Evolutionary conservation across 2,797 vertebrate species (phyloP).

Genomic region (Moxostoma hubbsi): DNA sequence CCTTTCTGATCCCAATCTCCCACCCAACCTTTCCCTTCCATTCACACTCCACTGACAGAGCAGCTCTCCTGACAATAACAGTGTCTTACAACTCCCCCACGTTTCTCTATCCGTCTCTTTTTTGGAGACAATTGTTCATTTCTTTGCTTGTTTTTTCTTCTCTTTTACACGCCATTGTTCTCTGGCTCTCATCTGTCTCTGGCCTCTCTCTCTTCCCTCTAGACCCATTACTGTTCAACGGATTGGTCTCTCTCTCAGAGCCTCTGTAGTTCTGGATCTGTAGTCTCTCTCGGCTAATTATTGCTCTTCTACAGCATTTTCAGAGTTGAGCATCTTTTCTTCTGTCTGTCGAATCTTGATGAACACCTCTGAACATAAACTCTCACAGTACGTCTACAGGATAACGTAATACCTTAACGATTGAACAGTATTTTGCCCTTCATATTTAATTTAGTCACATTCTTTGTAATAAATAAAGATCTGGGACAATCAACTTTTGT

Average conservation of each 20-base stretch:
- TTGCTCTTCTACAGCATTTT: conserved; percentile 34
- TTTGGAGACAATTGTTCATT: conserved; percentile 22
- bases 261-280: conserved; percentile 26
- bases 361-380: conserved; percentile 6
- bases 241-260: conserved; percentile 16
- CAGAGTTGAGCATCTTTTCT: conserved; percentile 4
- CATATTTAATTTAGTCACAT: conserved; percentile 1
- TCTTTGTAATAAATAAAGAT: not conserved
- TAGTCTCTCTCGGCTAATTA: conserved; percentile 46
- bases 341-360: conserved; percentile 3
- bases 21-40: conserved; percentile 55
- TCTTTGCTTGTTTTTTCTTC: conserved; percentile 33
- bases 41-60: conserved; percentile 45
- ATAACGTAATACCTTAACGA: conserved; percentile 9
- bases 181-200: conserved; percentile 2
- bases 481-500: not conserved
- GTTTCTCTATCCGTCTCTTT: conserved; percentile 19
- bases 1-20: conserved; percentile 60
- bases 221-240: conserved; percentile 56
- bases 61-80: conserved; percentile 46
- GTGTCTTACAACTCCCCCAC: conserved; percentile 35
- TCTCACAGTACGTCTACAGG: conserved; percentile 2
- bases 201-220: conserved; percentile 42
- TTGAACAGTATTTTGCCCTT: not conserved
- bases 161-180: conserved; percentile 11